A percentile compares a stretch with the other conserved stretches of the same genome.
Evolutionary conservation across 2,797 vertebrate genomes (phyloP).

Genomic region (Nasua narica): DNA sequence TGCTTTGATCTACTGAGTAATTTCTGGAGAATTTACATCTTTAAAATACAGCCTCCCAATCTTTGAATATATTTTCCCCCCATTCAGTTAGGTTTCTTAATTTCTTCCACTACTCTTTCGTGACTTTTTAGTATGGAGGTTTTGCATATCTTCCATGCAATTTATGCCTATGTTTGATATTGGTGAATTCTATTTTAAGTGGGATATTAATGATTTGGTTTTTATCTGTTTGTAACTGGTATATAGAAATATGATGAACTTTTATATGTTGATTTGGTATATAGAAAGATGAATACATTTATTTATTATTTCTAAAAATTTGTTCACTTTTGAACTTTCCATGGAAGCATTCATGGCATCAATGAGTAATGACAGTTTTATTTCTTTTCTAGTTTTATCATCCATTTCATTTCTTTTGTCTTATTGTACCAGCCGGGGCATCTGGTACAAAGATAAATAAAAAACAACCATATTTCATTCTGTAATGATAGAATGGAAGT

Average conservation of each 20-base stretch:
- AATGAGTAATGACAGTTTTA: neutral
- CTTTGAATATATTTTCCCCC: neutral
- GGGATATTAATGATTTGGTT: neutral
- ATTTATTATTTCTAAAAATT: neutral
- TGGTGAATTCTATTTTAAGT: neutral
- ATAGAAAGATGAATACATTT: neutral
- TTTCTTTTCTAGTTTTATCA: neutral
- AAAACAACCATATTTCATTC: neutral
- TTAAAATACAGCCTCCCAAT: neutral
- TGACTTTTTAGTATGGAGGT: neutral
- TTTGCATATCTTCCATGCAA: neutral
- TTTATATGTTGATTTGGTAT: neutral
- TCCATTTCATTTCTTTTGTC: neutral
- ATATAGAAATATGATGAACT: neutral
- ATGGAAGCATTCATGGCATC: neutral
- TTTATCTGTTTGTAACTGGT: neutral
- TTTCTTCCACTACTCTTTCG: neutral
- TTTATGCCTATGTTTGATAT: neutral
- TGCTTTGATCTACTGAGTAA: neutral
- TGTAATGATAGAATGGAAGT: neutral
- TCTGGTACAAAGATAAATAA: neutral
- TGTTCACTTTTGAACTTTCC: neutral
- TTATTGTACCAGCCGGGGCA: neutral
- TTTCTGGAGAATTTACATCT: neutral
- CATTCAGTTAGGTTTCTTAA: neutral